Percentiles rank a stretch among this genome's conserved stretches.
These are phyloP conservation scores for Rutpela maculata DNA, from an alignment of 2,888 invertebrate genomes.

Conservation along the genomic window DNA sequence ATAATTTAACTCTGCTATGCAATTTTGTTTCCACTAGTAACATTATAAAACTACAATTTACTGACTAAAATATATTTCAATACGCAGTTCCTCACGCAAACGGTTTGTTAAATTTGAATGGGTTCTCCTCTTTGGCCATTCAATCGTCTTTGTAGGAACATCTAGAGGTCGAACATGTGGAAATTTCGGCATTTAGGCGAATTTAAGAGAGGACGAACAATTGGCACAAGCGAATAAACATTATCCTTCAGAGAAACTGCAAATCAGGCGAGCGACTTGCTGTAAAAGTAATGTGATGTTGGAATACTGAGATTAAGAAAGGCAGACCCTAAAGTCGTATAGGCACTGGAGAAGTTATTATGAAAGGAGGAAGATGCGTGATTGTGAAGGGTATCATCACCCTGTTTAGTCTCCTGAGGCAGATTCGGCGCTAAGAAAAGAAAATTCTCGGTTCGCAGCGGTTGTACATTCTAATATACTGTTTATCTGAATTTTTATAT, in stretches of 20 bases:
- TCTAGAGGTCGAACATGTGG: background rate
- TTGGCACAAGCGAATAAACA: constrained; percentile 3
- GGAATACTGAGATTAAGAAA: constrained; percentile 7
- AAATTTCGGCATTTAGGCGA: background rate
- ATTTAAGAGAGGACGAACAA: background rate
- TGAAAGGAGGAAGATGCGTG: background rate
- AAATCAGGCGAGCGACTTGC: background rate
- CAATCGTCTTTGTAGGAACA: background rate
- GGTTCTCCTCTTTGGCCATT: background rate
- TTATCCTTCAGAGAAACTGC: constrained; percentile 7
- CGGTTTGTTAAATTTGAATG: background rate
- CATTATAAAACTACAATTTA: too few species aligned
- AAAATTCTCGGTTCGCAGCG: background rate
- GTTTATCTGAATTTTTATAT: background rate
- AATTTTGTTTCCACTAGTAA: too few species aligned
- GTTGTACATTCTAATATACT: background rate
- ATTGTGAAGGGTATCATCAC: background rate
- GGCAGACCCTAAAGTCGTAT: constrained; percentile 6
- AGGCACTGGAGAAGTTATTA: constrained; percentile 2
- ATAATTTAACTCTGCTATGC: too few species aligned
- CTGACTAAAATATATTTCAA: background rate
- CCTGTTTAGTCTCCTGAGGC: background rate
- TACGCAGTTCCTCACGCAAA: background rate
- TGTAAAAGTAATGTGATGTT: background rate
- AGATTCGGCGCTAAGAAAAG: background rate